Evolutionary conservation across 2,888 invertebrate species (phyloP).

Genomic region (Fragum fragum): DNA sequence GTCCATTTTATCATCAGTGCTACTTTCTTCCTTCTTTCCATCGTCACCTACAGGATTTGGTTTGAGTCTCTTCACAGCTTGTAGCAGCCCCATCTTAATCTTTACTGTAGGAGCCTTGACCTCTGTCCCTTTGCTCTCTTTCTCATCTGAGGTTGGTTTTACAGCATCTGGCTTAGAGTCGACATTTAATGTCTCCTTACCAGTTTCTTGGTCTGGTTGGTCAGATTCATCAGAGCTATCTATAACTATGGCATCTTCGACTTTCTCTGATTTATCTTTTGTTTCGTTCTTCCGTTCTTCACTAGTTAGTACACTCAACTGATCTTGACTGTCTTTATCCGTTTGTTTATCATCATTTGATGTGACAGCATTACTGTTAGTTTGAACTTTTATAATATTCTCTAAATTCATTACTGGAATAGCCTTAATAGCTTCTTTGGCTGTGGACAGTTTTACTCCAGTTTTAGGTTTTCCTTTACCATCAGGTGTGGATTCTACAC

Average conservation of each 20-base stretch:
- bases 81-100: slow-evolving; percentile 65
- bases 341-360: not conserved
- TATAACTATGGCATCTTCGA: slow-evolving; percentile 2
- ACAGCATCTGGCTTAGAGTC: slow-evolving; percentile 13
- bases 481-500: not conserved
- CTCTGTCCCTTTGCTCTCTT: not conserved
- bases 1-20: slow-evolving; percentile 11
- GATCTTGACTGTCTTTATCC: not conserved
- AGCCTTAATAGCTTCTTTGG: not conserved
- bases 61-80: slow-evolving; percentile 58
- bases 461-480: slow-evolving; percentile 5
- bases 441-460: not conserved
- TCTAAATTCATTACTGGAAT: not conserved
- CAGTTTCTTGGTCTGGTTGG: not conserved
- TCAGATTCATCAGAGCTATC: slow-evolving; percentile 13
- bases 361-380: not conserved
- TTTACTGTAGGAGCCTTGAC: slow-evolving; percentile 57
- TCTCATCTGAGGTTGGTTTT: not conserved
- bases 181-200: not conserved
- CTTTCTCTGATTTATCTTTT: not conserved
- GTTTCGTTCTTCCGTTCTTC: not conserved
- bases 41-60: slow-evolving; percentile 19
- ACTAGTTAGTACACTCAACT: not conserved
- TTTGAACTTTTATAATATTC: slow-evolving; percentile 11
- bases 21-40: slow-evolving; percentile 27